Conservation (phyloP, 2,797 vertebrate genomes). For the Cetoscarus ocellatus region DNA sequence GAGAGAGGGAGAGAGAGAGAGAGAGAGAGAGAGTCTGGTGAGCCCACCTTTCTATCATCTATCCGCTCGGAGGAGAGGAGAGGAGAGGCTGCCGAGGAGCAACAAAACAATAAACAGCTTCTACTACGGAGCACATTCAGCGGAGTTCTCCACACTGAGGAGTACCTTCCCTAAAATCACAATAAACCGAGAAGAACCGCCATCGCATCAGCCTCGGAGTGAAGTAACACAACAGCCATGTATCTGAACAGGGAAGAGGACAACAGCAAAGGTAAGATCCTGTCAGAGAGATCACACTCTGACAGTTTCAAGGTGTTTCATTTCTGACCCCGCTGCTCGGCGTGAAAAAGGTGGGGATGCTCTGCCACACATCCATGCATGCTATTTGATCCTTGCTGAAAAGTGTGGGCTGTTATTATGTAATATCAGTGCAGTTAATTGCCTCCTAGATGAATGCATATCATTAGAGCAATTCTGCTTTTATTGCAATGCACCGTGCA, state of each 20-base stretch:
- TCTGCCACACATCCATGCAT: slow-evolving; percentile 37
- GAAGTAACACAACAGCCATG: slow-evolving; percentile 81
- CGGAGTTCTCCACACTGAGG: slow-evolving; percentile 73
- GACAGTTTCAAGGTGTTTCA: slow-evolving; percentile 77
- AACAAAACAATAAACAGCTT: slow-evolving; percentile 83
- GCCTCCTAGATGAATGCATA: slow-evolving; percentile 53
- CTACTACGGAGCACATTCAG: slow-evolving; percentile 71
- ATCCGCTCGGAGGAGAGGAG: slow-evolving; percentile 86
- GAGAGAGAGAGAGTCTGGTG: slow-evolving; percentile 63
- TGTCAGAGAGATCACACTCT: slow-evolving; percentile 52
- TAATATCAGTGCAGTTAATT: slow-evolving; percentile 77
- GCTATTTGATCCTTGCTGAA: slow-evolving; percentile 37
- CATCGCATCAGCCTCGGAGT: slow-evolving; percentile 61
- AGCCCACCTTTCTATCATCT: slow-evolving; percentile 61
- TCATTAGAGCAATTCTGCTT: slow-evolving; percentile 44
- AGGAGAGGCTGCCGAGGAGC: slow-evolving; percentile 82
- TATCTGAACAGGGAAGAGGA: slow-evolving; percentile 88
- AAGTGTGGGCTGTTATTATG: slow-evolving; percentile 79
- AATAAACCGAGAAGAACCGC: slow-evolving; percentile 49
- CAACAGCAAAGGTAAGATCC: slow-evolving; percentile 85
- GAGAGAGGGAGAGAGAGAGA: slow-evolving; percentile 25
- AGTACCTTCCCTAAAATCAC: slow-evolving; percentile 55
- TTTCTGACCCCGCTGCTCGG: slow-evolving; percentile 41
- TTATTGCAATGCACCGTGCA: slow-evolving; percentile 34
- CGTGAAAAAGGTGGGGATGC: slow-evolving; percentile 47